These are phyloP conservation scores for Chromobotia macracanthus DNA, from an alignment of 2,797 vertebrate genomes.

Conservation along the genomic window DNA sequence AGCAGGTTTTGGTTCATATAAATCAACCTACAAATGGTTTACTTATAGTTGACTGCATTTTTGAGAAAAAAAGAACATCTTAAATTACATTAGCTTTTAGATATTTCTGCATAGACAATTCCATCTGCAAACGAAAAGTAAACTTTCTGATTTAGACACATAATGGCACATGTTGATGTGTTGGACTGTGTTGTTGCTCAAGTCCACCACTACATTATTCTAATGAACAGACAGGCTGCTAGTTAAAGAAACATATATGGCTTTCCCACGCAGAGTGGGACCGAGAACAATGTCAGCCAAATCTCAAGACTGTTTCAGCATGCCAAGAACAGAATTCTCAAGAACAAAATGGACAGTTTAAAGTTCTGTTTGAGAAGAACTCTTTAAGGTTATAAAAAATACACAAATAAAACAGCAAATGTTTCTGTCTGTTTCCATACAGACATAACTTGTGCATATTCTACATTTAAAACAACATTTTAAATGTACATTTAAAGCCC, in stretches of 20 bases:
- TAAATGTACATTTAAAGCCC: too few species aligned
- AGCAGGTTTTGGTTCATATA: neutral
- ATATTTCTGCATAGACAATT: neutral
- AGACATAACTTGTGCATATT: too few species aligned
- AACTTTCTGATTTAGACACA: neutral
- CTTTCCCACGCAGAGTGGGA: conserved; percentile 14
- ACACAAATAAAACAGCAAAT: neutral
- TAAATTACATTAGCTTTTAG: neutral
- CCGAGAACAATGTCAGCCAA: neutral
- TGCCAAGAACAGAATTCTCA: neutral
- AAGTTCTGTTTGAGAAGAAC: neutral
- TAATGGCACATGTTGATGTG: neutral
- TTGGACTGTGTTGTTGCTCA: neutral
- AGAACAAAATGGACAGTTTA: neutral
- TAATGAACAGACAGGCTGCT: conserved; percentile 44
- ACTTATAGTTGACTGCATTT: neutral
- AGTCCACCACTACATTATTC: conserved; percentile 18
- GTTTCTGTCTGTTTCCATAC: too few species aligned
- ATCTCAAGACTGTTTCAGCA: neutral
- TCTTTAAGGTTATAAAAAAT: neutral
- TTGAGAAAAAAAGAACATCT: neutral
- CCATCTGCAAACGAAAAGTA: neutral
- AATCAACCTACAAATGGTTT: too few species aligned
- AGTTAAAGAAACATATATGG: conserved; percentile 27
- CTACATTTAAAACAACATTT: too few species aligned